Evolutionary conservation across 2,797 vertebrate genomes (phyloP).

Genomic region (Microhierax caerulescens): DNA sequence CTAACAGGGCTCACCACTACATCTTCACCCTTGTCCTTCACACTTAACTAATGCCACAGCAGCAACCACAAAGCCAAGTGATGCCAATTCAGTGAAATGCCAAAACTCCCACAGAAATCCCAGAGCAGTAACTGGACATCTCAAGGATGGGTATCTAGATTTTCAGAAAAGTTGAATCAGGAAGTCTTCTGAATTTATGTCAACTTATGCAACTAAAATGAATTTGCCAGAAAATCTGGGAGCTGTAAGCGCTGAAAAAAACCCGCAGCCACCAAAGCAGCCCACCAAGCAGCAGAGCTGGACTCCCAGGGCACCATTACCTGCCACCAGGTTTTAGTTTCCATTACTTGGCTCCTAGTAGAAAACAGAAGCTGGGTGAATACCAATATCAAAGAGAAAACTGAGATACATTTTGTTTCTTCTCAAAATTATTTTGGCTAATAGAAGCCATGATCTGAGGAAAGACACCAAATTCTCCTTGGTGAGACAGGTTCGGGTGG

Average conservation of each 20-base stretch:
- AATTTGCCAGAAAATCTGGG: neutral
- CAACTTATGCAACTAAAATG: neutral
- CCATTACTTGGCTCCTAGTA: neutral
- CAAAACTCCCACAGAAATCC: neutral
- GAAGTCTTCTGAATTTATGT: neutral
- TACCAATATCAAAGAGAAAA: neutral
- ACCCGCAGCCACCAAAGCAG: neutral
- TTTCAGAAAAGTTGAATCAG: neutral
- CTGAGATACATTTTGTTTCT: neutral
- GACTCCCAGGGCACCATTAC: neutral
- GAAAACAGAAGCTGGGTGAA: neutral
- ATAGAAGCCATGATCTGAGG: neutral
- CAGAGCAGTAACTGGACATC: neutral
- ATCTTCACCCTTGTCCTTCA: neutral
- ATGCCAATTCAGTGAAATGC: neutral
- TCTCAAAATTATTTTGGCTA: neutral
- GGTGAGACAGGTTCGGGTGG: neutral
- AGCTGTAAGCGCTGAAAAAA: neutral
- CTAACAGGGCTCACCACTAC: neutral
- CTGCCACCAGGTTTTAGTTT: neutral
- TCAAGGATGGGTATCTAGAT: neutral
- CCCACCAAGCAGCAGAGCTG: neutral
- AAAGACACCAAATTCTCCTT: neutral
- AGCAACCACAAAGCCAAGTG: neutral
- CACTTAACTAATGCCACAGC: neutral